Percentiles rank a stretch among this genome's conserved stretches.
Conservation (phyloP, 2,113 vertebrate species). For the Nymphicus hollandicus region DNA sequence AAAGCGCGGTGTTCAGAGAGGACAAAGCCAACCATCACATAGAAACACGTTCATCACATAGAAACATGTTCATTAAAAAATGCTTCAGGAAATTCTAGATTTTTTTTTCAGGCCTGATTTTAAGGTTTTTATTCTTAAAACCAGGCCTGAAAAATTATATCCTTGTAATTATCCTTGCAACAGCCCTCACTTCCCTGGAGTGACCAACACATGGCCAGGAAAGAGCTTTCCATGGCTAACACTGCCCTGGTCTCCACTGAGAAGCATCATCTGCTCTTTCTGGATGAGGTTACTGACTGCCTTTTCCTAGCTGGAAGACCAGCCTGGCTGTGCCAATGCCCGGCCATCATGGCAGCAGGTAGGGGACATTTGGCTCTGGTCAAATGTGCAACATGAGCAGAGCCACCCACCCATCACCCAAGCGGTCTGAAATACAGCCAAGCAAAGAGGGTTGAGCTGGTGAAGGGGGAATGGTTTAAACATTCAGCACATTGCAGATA, state of each 20-base stretch:
- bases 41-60: neutral
- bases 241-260: neutral
- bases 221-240: neutral
- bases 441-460: neutral
- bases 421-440: neutral
- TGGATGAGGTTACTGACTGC: neutral
- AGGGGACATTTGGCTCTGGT: rapidly evolving
- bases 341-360: neutral
- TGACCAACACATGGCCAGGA: neutral
- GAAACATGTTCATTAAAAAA: neutral
- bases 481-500: neutral
- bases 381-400: neutral
- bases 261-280: neutral
- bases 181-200: neutral
- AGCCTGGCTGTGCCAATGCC: neutral
- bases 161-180: neutral
- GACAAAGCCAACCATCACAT: neutral
- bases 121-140: neutral
- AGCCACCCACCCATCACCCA: rapidly evolving
- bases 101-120: neutral
- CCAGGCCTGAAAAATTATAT: neutral
- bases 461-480: neutral
- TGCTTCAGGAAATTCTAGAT: neutral
- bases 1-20: rapidly evolving
- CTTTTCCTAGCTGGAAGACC: neutral